Evolutionary conservation across 2,113 vertebrate genomes (phyloP).

Genomic region (Pithys albifrons): DNA sequence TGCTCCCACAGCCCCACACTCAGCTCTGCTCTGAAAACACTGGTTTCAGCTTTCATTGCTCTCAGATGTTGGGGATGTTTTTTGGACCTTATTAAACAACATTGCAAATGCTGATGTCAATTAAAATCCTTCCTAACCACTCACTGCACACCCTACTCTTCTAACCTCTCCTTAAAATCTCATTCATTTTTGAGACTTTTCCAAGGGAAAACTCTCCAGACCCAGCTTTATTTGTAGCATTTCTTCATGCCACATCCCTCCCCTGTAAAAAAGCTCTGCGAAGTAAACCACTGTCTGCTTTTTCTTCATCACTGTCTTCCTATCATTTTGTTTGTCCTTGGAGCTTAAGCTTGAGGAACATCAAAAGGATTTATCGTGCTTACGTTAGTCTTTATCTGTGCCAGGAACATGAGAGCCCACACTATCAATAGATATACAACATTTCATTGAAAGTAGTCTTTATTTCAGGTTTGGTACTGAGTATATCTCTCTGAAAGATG

Average conservation of each 20-base stretch:
- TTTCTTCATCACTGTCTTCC: neutral
- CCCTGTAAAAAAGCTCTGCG: neutral
- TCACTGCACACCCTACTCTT: neutral
- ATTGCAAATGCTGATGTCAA: neutral
- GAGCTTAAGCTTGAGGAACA: neutral
- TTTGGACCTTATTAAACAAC: slow-evolving; percentile 2
- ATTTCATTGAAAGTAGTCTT: neutral
- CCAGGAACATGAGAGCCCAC: neutral
- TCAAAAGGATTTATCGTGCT: neutral
- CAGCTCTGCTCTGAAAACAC: neutral
- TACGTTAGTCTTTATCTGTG: neutral
- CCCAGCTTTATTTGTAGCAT: neutral
- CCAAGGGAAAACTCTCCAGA: neutral
- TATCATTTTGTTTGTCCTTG: neutral
- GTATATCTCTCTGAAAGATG: neutral
- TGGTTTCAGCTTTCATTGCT: neutral
- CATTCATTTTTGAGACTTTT: neutral
- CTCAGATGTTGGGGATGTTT: neutral
- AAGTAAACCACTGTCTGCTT: neutral
- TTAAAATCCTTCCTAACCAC: slow-evolving; percentile 7
- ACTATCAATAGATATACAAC: neutral
- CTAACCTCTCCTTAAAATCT: slow-evolving; percentile 14
- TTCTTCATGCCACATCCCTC: neutral
- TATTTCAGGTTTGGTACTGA: neutral
- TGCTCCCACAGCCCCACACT: neutral